Percentiles rank a stretch among this genome's conserved stretches.
Evolutionary conservation across 2,797 vertebrate species (phyloP).

Genomic region (Melanotaenia boesemani): DNA sequence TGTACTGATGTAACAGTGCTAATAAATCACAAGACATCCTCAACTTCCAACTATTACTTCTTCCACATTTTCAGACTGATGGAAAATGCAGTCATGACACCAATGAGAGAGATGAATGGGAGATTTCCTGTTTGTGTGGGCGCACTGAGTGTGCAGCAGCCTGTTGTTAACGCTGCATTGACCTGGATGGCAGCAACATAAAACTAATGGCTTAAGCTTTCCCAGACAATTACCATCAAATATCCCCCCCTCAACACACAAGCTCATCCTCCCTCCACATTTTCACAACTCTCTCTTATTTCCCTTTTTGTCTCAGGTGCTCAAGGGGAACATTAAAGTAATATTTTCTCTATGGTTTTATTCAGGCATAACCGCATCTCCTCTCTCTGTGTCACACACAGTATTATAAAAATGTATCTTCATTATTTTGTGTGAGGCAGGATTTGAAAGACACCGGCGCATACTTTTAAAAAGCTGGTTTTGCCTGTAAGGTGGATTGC

Average conservation of each 20-base stretch:
- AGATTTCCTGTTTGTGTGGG: conserved; percentile 7
- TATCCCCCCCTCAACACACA: conserved; percentile 1
- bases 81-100: conserved; percentile 15
- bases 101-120: conserved; percentile 9
- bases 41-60: conserved; percentile 6
- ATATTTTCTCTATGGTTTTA: conserved; percentile 10
- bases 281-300: not conserved
- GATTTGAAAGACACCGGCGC: not conserved
- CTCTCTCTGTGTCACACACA: not conserved
- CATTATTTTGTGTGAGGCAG: not conserved
- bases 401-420: not conserved
- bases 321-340: conserved; percentile 16
- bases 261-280: conserved; percentile 10
- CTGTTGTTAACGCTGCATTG: conserved; percentile 31
- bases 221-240: conserved; percentile 43
- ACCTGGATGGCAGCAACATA: conserved; percentile 43
- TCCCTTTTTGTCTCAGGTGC: conserved; percentile 1
- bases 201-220: conserved; percentile 49
- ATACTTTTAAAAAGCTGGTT: not conserved
- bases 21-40: conserved; percentile 24
- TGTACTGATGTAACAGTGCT: conserved; percentile 26
- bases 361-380: not conserved
- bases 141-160: conserved; percentile 10
- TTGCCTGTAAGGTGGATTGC: not conserved
- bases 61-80: conserved; percentile 9